Evolutionary conservation across 2,888 invertebrate genomes (phyloP).

Genomic region (Troilus luridus): DNA sequence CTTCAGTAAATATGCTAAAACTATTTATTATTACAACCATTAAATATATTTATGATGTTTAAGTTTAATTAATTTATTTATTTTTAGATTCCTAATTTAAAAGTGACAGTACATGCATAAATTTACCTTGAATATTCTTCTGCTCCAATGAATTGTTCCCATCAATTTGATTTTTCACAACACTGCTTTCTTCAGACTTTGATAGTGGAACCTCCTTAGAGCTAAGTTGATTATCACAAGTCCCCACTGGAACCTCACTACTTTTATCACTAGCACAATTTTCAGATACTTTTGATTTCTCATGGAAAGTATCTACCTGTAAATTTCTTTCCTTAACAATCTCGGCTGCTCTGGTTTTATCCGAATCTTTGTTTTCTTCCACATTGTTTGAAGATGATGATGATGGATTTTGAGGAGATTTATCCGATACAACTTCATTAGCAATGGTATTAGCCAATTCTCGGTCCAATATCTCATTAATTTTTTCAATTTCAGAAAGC

Average conservation of each 20-base stretch:
- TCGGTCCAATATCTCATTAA: background rate
- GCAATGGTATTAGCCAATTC: background rate
- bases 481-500: slow-evolving; percentile 1
- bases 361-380: background rate
- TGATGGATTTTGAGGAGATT: background rate
- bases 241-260: background rate
- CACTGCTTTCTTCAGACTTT: background rate
- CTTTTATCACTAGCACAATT: background rate
- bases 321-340: background rate
- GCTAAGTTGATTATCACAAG: background rate
- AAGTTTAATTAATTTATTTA: no score
- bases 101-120: background rate
- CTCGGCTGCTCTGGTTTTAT: background rate
- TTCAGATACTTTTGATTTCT: background rate
- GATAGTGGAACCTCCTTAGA: background rate
- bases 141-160: background rate
- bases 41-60: no score
- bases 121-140: background rate
- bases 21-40: no score
- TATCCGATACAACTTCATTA: background rate
- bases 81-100: no score
- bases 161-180: background rate
- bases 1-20: no score
- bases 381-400: background rate
- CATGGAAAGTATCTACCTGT: background rate